Evolutionary conservation across 2,797 vertebrate genomes (phyloP).

Genomic region (Xiphophorus birchmanni): DNA sequence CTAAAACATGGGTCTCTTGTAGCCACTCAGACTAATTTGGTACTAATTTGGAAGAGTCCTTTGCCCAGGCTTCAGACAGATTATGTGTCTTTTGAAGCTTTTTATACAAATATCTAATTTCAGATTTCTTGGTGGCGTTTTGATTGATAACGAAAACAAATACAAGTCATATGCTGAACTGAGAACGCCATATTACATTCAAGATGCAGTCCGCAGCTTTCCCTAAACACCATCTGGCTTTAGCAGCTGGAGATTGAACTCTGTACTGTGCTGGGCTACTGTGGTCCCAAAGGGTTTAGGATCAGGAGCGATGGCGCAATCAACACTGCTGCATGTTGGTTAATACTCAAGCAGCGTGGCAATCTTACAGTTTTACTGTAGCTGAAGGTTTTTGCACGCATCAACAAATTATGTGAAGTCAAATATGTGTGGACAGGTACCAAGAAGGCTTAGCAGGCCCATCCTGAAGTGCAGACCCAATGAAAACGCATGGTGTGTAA

Average conservation of each 20-base stretch:
- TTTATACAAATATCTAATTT: not conserved
- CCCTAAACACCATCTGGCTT: not conserved
- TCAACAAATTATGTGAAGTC: not conserved
- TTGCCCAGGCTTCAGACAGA: not conserved
- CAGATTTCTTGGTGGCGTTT: not conserved
- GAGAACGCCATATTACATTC: not conserved
- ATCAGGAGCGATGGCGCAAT: not conserved
- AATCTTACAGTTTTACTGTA: not conserved
- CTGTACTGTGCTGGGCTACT: not conserved
- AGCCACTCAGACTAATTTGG: not conserved
- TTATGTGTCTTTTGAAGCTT: no score
- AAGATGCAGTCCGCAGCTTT: not conserved
- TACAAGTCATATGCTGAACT: not conserved
- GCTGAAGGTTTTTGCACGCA: not conserved
- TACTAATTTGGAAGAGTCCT: not conserved
- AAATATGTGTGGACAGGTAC: not conserved
- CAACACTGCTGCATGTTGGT: not conserved
- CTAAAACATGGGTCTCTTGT: not conserved
- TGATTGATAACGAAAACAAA: not conserved
- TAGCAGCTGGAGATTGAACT: not conserved
- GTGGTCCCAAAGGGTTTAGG: not conserved
- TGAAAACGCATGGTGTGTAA: not conserved
- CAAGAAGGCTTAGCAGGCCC: not conserved
- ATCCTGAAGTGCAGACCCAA: not conserved
- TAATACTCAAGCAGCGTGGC: not conserved